Evolutionary conservation across 2,888 invertebrate species (phyloP), one percentile per base, ranked within the genome.

Genomic region (Himalopsyche tibetana): DNA sequence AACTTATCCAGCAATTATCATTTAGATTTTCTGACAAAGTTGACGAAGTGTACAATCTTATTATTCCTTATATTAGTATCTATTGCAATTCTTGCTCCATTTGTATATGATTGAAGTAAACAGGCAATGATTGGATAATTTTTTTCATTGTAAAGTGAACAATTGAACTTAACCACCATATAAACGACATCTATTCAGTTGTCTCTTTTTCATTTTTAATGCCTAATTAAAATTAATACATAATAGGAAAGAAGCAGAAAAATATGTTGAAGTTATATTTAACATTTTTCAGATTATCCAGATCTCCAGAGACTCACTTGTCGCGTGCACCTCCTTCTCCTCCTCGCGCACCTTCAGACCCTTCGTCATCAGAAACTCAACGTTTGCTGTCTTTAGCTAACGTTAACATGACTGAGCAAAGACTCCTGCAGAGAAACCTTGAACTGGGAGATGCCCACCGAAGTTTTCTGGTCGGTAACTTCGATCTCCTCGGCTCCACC

Each of bases 401-500:
- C 84, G 93, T 93, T 84, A 93, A 93, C 89, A 93, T 93, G 93
- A 93, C 93, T 89, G 93, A 93, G 90, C 93, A 93, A 89, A 91
- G 93, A 89, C 91, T 93, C 89, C 92, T 93, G 90, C 93, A 93
- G 90, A 91, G 93, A 90, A 93, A 92, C 89, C 92, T 93, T 90
- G 93, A 93, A 88, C 91, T 92, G 63, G 91, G 93, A 89, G 93
- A 93, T 89, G 91, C 93, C 89, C 93, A 93, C 87, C 90, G 93
- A 90, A 93, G 93, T 90, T 93, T 93, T 90, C 91, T 93, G 89
- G 93, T 93, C 88, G 91, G 92, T 82, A 93, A 92, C 89, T 89
- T 92, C 83, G 93, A 93, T 85, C 90, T 89, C 80, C 89, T 90
- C 17, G 85, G 87, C 51, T 89, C 91, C 80, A 90, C 89, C 82